Evolutionary conservation across 2,888 invertebrate species (phyloP), one percentile per base, ranked within the genome.

Genomic region (Apamea monoglypha): DNA sequence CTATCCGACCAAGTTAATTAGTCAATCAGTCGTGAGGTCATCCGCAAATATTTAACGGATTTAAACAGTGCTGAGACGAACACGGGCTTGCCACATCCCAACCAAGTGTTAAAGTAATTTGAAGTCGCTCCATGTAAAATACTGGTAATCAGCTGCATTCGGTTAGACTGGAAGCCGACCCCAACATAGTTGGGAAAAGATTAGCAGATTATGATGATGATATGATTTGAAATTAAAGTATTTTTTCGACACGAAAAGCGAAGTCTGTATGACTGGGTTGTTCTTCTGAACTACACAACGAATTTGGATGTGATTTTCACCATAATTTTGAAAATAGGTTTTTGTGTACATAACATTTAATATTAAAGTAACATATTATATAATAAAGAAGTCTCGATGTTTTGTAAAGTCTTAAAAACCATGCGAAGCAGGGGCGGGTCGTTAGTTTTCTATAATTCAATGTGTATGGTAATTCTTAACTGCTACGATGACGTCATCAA

Each of bases 401-500:
- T 47, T 32, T 29, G 2, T 25, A 29, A 25, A 47, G 4, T 32
- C 18, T 10, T 40, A 18, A 6, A 68, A n/a, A 68, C 6, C n/a
- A 10, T 40, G 10, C 5, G 2, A n/a, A 16, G 5, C 32, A 16
- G 32, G 29, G 25, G 29, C 29, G 1, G 12, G 12, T 21, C 21
- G 44, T 21, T 29, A 7, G 47, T 32, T 25, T n/a, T 59, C 21
- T 36, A 21, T 59, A 36, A 71, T n/a, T 71, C 36, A 71, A 71
- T 82, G 82, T 29, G 32, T 67, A 40, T 80, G 81, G 5, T 59
- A 16, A 56, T 73, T 25, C 36, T 80, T 80, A 50, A 16, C n/a
- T n/a, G 73, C 72, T 36, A 73, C 25, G 14, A 80, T 47, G 56
- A 80, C 12, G 56, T 80, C 47, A 59, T 80, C 47, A 16, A 80